These are phyloP conservation scores for Tragelaphus scriptus DNA, from an alignment of 2,113 vertebrate species.

Conservation along the genomic window DNA sequence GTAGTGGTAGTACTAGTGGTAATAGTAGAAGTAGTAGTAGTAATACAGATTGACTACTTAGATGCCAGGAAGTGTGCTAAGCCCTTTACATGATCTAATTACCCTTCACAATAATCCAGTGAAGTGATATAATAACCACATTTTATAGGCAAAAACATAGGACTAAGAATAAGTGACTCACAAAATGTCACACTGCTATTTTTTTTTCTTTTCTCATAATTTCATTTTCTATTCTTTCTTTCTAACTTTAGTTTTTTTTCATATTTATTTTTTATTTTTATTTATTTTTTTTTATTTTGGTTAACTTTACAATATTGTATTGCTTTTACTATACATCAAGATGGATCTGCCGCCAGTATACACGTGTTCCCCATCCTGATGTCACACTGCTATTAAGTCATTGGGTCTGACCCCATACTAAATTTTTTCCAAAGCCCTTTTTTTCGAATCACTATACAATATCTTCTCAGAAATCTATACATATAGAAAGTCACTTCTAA, in stretches of 20 bases:
- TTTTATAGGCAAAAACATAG: not conserved
- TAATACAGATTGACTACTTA: not conserved
- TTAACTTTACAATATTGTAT: too few relatives aligned
- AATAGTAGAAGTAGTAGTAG: not conserved
- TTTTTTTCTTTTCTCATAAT: too few relatives aligned
- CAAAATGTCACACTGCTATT: not conserved
- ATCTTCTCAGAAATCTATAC: not conserved
- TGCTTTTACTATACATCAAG: too few relatives aligned
- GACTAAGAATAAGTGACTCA: not conserved
- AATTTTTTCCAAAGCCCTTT: not conserved
- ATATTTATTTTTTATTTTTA: too few relatives aligned
- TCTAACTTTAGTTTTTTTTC: too few relatives aligned
- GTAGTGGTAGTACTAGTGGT: rapidly evolving
- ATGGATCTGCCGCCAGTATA: too few relatives aligned
- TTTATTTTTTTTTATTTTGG: too few relatives aligned
- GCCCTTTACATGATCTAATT: not conserved
- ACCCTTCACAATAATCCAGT: not conserved
- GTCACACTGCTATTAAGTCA: not conserved
- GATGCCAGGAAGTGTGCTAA: not conserved
- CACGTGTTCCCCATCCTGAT: not conserved
- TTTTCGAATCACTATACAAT: not conserved
- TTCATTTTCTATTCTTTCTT: too few relatives aligned
- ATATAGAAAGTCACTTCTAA: not conserved
- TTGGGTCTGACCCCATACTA: not conserved
- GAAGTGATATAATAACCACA: not conserved